phyloP scores from a whole-genome alignment of 2,888 invertebrate genomes.

The Diaperis boleti region DNA sequence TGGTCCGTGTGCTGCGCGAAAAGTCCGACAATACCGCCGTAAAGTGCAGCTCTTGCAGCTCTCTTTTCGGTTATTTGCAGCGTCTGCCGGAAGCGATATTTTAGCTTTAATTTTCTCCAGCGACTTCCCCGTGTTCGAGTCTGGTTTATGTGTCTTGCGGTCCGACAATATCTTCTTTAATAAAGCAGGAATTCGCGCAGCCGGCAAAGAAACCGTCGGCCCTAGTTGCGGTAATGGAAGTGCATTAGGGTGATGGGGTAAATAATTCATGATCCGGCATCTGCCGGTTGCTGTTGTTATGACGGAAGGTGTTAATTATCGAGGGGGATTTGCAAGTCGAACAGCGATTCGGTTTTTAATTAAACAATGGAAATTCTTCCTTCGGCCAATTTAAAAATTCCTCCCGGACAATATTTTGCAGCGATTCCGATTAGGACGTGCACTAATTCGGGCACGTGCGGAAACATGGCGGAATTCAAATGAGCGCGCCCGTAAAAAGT shows the following conservation, averaged over 20 bases:
- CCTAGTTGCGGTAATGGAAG: slow-evolving; percentile 45
- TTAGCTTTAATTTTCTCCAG: slow-evolving; percentile 21
- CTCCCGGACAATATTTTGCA: neutral
- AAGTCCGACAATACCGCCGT: too few species aligned
- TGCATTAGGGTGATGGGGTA: slow-evolving; percentile 41
- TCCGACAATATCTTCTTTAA: slow-evolving; percentile 27
- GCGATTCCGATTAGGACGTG: too few species aligned
- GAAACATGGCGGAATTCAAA: neutral
- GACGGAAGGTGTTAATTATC: neutral
- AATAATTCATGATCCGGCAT: slow-evolving; percentile 41
- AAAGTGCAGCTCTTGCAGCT: too few species aligned
- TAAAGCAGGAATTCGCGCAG: slow-evolving; percentile 34
- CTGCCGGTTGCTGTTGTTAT: slow-evolving; percentile 39
- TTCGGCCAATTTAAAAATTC: slow-evolving; percentile 30
- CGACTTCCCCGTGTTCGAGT: slow-evolving; percentile 18
- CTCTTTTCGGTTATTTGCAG: slow-evolving; percentile 14
- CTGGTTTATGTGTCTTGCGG: slow-evolving; percentile 31
- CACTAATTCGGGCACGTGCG: neutral
- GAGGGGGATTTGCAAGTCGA: neutral
- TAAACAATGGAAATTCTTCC: slow-evolving; percentile 26
- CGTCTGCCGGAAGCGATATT: slow-evolving; percentile 15
- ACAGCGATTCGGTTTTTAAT: slow-evolving; percentile 19
- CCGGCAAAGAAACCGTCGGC: slow-evolving; percentile 35
- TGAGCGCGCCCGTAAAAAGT: slow-evolving; percentile 17
- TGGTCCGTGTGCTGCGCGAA: too few species aligned